Base-by-base conservation (phyloP, 2,797 vertebrate genomes). In the Caiman crocodilus region DNA sequence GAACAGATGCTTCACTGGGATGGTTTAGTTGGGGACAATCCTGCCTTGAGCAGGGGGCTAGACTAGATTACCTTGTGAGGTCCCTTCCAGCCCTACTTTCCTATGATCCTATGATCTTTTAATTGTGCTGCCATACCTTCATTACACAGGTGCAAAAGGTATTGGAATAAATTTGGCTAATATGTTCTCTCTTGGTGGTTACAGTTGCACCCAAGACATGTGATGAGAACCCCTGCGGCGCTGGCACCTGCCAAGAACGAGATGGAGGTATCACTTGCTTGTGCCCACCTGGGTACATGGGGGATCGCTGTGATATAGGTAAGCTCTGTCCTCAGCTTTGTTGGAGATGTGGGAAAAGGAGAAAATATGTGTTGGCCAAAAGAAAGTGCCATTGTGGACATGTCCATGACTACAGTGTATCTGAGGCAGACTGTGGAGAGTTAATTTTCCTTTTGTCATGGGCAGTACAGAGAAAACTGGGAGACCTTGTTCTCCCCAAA, bases 181-280 rank as follows among this genome's bases (percentile, higher is more conserved):
- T 59, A 20, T 76, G 61, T 15, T 59, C 57, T 76, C 58, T 42
- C 77, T 64, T 58, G 56, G 30, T 67, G 89, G 81, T 71, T 61
- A 2, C 16, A 96, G 98, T 85, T 92, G 90, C n/a, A 7, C 7
- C 93, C 50, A 90, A 97, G 94, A 97, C 95, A 21, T 98, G 98
- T 96, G 92, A 97, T 11, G 95, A 98, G 13, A 98, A 98, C 85
- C 96, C 95, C 7, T 98, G 98, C 83, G 97, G 97, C 14, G 32
- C 83, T 77, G 97, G 97, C 30, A 94, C 94, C 17, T 98, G 98
- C 92, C 93, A 95, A 30, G 94, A 97, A 50, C 95, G 83, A 63
- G 95, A 95, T 2, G 97, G 96, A 16, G 90, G 92, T 11, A 90
- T 96, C 42, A 2, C 93, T 59, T 98, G 98, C 69, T 92, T 97